Evolutionary conservation across 2,797 vertebrate species (phyloP).

Genomic region (Pseudomugil gertrudae): DNA sequence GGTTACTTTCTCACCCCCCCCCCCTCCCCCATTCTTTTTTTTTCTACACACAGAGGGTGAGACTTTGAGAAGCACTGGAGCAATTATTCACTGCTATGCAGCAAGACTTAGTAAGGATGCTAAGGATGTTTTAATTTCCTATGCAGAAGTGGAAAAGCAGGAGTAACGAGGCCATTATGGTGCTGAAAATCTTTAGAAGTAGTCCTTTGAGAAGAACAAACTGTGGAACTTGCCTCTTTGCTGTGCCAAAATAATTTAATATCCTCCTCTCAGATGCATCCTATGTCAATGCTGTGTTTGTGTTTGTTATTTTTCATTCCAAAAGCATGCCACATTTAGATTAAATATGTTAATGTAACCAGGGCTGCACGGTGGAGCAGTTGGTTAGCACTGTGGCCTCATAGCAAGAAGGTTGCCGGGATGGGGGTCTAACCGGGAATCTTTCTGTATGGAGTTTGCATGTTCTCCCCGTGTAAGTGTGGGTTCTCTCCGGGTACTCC

Average conservation of each 20-base stretch:
- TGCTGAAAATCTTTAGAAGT: conserved; percentile 10
- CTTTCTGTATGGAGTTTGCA: too few species aligned
- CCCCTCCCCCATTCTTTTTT: conserved; percentile 3
- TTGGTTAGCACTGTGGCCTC: too few species aligned
- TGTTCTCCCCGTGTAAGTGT: too few species aligned
- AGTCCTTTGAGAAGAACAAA: conserved; percentile 20
- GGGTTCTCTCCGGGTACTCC: too few species aligned
- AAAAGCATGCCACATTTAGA: background rate
- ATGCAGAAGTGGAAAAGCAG: conserved; percentile 45
- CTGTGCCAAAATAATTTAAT: conserved; percentile 53
- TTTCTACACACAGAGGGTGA: conserved; percentile 59
- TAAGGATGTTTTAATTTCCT: conserved; percentile 59
- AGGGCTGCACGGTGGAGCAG: too few species aligned
- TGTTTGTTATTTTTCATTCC: background rate
- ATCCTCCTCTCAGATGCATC: background rate
- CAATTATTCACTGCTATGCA: conserved; percentile 63
- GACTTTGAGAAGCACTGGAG: conserved; percentile 48
- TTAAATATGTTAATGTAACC: background rate
- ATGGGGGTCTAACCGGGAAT: too few species aligned
- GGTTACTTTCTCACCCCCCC: background rate
- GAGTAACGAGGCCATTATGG: conserved; percentile 23
- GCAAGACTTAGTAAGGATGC: conserved; percentile 59
- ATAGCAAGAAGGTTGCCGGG: too few species aligned
- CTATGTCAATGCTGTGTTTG: background rate
- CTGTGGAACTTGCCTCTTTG: conserved; percentile 27